Conservation (phyloP, 2,797 vertebrate genomes). For the Bradypodion pumilum region DNA sequence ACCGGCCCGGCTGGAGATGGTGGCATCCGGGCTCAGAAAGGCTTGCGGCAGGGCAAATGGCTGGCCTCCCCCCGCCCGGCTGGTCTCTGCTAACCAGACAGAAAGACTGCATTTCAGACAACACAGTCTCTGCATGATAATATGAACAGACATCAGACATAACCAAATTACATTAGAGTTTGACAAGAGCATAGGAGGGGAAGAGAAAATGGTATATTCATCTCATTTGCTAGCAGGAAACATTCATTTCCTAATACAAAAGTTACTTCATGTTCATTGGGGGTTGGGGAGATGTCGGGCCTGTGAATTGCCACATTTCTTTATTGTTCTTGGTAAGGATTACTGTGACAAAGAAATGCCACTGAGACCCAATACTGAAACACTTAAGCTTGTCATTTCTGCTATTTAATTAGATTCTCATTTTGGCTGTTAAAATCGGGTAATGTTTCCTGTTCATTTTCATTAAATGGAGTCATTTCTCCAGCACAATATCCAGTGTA, state of each 20-base stretch:
- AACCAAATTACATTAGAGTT: conserved; percentile 28
- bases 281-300: not conserved
- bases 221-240: conserved; percentile 38
- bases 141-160: conserved; percentile 37
- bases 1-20: too few relatives aligned
- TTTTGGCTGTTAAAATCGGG: conserved; percentile 52
- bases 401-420: conserved; percentile 57
- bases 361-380: conserved; percentile 36
- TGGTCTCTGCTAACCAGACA: conserved; percentile 24
- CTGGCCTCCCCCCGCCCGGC: too few relatives aligned
- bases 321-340: conserved; percentile 37
- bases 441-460: conserved; percentile 56
- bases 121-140: not conserved
- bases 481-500: conserved; percentile 26
- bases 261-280: conserved; percentile 28
- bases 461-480: conserved; percentile 54
- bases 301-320: conserved; percentile 14
- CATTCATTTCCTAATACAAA: conserved; percentile 20
- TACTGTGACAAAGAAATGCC: conserved; percentile 38
- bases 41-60: too few relatives aligned
- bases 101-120: not conserved
- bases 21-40: too few relatives aligned
- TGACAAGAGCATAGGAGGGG: conserved; percentile 36
- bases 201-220: conserved; percentile 35
- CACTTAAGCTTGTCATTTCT: conserved; percentile 33